Conservation (phyloP, 2,797 vertebrate genomes). For the Pterois miles region DNA sequence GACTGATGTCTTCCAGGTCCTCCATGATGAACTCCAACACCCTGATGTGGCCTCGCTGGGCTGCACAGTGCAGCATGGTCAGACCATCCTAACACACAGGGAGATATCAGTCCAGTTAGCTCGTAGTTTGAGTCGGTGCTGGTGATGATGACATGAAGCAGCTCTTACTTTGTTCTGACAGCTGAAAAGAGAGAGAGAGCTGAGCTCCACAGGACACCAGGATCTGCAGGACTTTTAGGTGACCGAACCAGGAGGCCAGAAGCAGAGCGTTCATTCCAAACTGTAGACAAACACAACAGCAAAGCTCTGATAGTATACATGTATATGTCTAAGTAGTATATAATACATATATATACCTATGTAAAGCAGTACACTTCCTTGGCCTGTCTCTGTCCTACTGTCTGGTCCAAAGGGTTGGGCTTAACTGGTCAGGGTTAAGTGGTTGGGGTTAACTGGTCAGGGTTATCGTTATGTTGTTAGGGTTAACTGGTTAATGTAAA, state of each 20-base stretch:
- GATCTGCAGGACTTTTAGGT: slow-evolving; percentile 87
- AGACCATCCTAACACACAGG: slow-evolving; percentile 83
- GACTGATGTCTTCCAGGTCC: slow-evolving; percentile 85
- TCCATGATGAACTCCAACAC: slow-evolving; percentile 89
- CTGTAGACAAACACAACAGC: slow-evolving; percentile 64
- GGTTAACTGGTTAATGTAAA: too few relatives aligned
- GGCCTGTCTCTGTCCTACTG: not conserved
- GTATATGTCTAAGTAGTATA: too few relatives aligned
- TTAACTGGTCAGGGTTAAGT: too few relatives aligned
- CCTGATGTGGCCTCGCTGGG: slow-evolving; percentile 86
- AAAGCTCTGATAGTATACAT: not conserved
- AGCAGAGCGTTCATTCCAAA: slow-evolving; percentile 94
- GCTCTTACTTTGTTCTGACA: slow-evolving; percentile 88
- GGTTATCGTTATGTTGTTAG: too few relatives aligned
- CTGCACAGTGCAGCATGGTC: slow-evolving; percentile 89
- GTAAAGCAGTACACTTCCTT: not conserved
- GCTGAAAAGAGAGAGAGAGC: too few relatives aligned
- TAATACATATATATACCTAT: too few relatives aligned
- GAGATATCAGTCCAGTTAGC: not conserved
- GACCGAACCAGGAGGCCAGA: slow-evolving; percentile 93
- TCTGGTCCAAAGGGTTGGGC: too few relatives aligned
- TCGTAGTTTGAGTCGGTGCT: not conserved
- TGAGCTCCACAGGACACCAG: slow-evolving; percentile 90
- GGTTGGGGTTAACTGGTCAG: too few relatives aligned
- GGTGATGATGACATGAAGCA: not conserved